Evolutionary conservation across 2,113 vertebrate genomes (phyloP).

Genomic region (Helogale parvula): DNA sequence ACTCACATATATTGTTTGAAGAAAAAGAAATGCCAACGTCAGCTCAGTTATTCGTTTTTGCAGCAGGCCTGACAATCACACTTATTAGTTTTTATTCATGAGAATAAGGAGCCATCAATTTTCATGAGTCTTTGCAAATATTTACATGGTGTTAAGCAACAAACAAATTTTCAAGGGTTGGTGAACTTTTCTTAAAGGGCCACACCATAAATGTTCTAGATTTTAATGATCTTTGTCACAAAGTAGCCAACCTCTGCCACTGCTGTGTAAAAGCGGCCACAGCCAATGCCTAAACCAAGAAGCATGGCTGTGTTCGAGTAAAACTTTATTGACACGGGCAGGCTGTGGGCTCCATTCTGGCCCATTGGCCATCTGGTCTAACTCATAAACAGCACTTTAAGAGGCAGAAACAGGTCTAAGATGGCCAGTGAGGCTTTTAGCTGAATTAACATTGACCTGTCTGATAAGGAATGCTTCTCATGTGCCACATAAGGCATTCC

Average conservation of each 20-base stretch:
- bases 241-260: not conserved
- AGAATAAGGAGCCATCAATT: not conserved
- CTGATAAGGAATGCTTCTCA: not conserved
- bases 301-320: not conserved
- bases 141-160: not conserved
- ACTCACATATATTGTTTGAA: not conserved
- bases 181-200: not conserved
- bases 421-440: not conserved
- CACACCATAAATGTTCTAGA: not conserved
- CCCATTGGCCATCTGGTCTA: not conserved
- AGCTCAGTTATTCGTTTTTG: not conserved
- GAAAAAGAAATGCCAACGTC: not conserved
- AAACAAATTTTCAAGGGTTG: not conserved
- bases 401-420: not conserved
- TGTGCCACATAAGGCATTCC: not conserved
- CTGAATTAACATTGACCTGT: not conserved
- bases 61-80: not conserved
- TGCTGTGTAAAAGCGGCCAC: not conserved
- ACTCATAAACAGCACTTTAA: not conserved
- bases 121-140: not conserved
- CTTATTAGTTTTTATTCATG: not conserved
- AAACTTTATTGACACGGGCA: not conserved
- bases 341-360: not conserved
- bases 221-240: not conserved
- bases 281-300: not conserved